Conservation (phyloP, 2,797 vertebrate genomes). For the Tapirus indicus region DNA sequence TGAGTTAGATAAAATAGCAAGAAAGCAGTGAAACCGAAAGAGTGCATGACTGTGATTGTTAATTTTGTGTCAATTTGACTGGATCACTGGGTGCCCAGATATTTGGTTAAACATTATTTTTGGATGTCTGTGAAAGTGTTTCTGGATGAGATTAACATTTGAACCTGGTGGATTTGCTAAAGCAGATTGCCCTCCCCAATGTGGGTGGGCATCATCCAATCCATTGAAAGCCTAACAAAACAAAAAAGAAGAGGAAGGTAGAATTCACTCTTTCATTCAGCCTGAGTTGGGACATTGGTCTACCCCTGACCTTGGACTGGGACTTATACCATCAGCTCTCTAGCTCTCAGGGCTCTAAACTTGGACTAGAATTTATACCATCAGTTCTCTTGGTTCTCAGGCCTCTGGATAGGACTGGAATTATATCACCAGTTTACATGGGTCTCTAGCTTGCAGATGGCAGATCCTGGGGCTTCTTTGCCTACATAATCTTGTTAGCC, state of each 20-base stretch:
- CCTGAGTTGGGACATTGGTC: neutral
- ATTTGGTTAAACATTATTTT: conserved; percentile 2
- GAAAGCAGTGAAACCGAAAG: neutral
- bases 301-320: neutral
- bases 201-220: neutral
- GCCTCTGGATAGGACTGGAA: neutral
- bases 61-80: neutral
- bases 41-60: neutral
- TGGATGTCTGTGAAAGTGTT: neutral
- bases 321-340: too few species aligned
- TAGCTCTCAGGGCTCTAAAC: neutral
- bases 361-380: neutral
- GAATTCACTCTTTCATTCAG: neutral
- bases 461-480: neutral
- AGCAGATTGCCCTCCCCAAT: neutral
- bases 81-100: neutral
- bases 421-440: neutral
- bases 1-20: neutral
- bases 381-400: neutral
- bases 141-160: neutral
- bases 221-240: neutral
- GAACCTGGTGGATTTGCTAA: neutral
- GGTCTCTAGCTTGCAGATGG: neutral
- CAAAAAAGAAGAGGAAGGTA: neutral
- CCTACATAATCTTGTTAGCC: neutral